Base-by-base conservation (phyloP, 2,113 vertebrate species). In the Crotophaga sulcirostris region DNA sequence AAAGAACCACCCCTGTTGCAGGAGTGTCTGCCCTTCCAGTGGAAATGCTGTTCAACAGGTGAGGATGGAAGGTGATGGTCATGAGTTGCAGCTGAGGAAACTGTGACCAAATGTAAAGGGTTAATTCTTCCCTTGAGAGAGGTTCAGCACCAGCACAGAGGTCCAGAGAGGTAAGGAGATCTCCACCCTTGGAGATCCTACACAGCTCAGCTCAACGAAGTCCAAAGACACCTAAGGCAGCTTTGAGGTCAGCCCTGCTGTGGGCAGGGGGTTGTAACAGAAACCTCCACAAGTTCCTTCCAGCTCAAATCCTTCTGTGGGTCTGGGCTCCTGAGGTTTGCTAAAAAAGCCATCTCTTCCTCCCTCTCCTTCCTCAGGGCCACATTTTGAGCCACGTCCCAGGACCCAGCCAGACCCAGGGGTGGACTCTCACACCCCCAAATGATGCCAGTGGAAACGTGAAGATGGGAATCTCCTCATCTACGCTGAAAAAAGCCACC, bases 341-440 rank as follows among this genome's bases (percentile, higher is more conserved):
- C 38, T 36, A 26, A 18, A 21, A 34, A 68, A n/a, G 4, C 33
- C 8, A 59, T 45, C 4, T 63, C 28, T 69, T 45, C 24, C 59
- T 60, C 49, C 20, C 7, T 42, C 31, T 31, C 17, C 18, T 68
- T 52, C 31, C 31, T 82, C 86, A 92, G 18, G 59, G 92, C 7
- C 62, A 79, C 66, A 88, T 67, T 79, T 63, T 95, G 52, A 92
- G 83, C 36, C 36, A 47, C 0, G 70, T 93, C 40, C 76, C 76
- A 54, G 87, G 63, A 60, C 87, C 82, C 45, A 94, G 34, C 81
- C 17, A 94, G 36, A 92, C 17, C 79, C 83, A 92, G 25, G 93
- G 87, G 38, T 51, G 2, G 17, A 90, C 60, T 55, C 7, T 75
- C 36, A 38, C 5, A 21, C 62, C 84, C 12, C 40, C 29, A 2